Conservation (phyloP, 2,797 vertebrate genomes). For the Aeoliscus strigatus region DNA sequence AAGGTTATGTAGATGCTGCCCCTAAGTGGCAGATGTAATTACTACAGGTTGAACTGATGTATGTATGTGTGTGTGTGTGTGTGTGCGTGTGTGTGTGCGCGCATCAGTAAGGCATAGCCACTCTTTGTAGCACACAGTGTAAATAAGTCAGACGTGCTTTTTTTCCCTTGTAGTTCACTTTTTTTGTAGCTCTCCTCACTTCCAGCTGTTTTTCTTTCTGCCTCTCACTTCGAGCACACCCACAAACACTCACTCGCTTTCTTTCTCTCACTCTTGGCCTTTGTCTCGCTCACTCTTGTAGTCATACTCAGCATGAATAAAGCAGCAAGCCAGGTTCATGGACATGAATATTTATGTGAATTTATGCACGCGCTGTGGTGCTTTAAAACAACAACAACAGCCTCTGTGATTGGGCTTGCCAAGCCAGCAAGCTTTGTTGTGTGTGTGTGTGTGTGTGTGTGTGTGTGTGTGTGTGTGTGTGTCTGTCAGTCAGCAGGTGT, state of each 20-base stretch:
- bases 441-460: slow-evolving; percentile 9
- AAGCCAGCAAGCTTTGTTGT: slow-evolving; percentile 44
- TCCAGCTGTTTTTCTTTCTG: slow-evolving; percentile 34
- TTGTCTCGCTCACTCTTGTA: slow-evolving; percentile 48
- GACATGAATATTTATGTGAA: slow-evolving; percentile 72
- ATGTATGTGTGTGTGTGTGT: slow-evolving; percentile 27
- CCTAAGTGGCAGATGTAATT: slow-evolving; percentile 82
- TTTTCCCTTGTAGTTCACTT: slow-evolving; percentile 45
- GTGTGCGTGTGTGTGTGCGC: slow-evolving; percentile 11
- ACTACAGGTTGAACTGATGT: slow-evolving; percentile 73
- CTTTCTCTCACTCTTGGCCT: slow-evolving; percentile 5
- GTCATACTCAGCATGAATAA: slow-evolving; percentile 69
- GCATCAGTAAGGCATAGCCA: slow-evolving; percentile 23
- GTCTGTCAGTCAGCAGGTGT: slow-evolving; percentile 57
- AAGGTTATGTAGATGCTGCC: slow-evolving; percentile 80
- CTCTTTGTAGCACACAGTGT: slow-evolving; percentile 56
- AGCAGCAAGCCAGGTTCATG: slow-evolving; percentile 69
- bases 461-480: slow-evolving; percentile 5
- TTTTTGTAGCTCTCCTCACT: slow-evolving; percentile 30
- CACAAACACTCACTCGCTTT: slow-evolving; percentile 1
- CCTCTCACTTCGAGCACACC: slow-evolving; percentile 11
- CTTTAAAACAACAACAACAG: slow-evolving; percentile 73
- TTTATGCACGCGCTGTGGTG: slow-evolving; percentile 68
- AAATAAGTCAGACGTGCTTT: slow-evolving; percentile 62
- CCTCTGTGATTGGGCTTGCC: slow-evolving; percentile 58